Evolutionary conservation across 2,113 vertebrate genomes (phyloP).

Genomic region (Pseudopodoces humilis): DNA sequence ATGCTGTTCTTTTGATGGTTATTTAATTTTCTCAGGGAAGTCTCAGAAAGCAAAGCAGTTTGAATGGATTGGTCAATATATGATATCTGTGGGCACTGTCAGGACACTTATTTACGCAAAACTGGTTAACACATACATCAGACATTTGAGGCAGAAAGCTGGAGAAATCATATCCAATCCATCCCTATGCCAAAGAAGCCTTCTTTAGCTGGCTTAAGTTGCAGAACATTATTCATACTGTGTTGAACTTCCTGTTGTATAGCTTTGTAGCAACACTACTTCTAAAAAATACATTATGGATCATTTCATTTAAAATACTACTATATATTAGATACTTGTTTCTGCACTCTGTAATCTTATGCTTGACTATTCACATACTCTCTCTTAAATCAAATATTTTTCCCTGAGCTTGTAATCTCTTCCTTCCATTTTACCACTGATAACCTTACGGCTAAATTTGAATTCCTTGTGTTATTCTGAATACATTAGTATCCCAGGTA

Average conservation of each 20-base stretch:
- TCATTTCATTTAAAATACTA: neutral
- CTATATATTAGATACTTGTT: neutral
- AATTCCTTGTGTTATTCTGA: neutral
- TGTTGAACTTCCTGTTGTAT: neutral
- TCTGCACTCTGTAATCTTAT: neutral
- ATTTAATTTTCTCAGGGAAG: neutral
- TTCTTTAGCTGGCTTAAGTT: neutral
- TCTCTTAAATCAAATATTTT: neutral
- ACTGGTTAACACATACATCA: neutral
- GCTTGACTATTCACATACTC: neutral
- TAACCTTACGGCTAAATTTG: neutral
- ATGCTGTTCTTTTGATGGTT: neutral
- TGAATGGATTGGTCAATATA: neutral
- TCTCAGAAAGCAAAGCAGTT: neutral
- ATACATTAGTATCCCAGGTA: neutral
- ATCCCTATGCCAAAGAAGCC: neutral
- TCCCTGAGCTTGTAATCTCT: neutral
- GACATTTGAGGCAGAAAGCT: neutral
- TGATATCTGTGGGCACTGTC: neutral
- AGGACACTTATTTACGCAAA: neutral
- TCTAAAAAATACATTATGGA: neutral
- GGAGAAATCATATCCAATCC: neutral
- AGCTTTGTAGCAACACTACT: neutral
- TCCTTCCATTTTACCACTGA: neutral
- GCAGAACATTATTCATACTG: neutral